phyloP scores from a whole-genome alignment of 2,113 vertebrate species.

The Sceloporus tristichus region DNA sequence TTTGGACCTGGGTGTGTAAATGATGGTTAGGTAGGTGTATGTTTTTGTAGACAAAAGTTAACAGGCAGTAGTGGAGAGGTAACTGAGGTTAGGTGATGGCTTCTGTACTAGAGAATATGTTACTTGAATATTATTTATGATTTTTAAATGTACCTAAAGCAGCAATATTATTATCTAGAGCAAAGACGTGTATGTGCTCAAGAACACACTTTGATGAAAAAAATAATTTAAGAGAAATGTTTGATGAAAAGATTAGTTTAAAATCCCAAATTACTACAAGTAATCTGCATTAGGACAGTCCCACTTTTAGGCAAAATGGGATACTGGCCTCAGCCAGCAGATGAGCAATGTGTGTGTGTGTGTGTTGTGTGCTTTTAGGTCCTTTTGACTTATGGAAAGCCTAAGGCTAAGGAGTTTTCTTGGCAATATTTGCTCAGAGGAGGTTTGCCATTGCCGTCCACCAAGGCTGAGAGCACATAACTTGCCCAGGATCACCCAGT shows the following conservation, averaged over 20 bases:
- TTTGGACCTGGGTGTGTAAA: slow-evolving; percentile 23
- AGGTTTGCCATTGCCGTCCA: no score
- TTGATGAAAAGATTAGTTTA: background rate
- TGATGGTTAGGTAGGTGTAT: background rate
- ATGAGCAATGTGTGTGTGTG: no score
- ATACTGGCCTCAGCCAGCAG: no score
- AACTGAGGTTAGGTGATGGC: background rate
- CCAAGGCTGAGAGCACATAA: no score
- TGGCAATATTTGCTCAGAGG: no score
- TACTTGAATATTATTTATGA: background rate
- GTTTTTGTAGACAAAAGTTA: slow-evolving; percentile 14
- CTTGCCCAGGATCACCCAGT: no score
- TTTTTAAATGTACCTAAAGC: background rate
- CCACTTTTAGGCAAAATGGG: no score
- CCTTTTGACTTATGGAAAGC: no score
- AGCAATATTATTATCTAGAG: background rate
- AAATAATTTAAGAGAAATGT: background rate
- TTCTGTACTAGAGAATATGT: background rate
- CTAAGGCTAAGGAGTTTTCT: no score
- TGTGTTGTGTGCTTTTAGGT: no score
- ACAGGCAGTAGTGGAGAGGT: background rate
- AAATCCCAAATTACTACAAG: background rate
- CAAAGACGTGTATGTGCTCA: background rate
- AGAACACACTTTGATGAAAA: background rate
- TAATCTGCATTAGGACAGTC: background rate